Conservation (phyloP, 2,797 vertebrate species). For the Catharus ustulatus region DNA sequence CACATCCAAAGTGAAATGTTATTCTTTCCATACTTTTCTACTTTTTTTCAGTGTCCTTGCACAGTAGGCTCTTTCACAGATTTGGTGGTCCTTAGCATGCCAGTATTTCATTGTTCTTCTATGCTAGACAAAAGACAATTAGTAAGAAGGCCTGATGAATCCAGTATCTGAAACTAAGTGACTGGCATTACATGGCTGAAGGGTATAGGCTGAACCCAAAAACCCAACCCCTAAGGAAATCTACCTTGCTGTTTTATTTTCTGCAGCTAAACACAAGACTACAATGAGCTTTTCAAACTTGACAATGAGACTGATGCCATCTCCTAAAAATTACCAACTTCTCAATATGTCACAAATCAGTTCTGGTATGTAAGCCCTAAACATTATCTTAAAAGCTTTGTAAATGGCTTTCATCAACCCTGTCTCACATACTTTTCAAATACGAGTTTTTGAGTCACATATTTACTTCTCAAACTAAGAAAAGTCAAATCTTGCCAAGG, state of each 20-base stretch:
- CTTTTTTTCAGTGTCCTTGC: neutral
- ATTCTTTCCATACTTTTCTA: neutral
- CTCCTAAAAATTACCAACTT: neutral
- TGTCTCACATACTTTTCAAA: neutral
- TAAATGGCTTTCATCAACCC: neutral
- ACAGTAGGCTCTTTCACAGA: neutral
- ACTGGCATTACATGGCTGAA: neutral
- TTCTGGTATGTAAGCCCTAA: neutral
- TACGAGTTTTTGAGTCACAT: neutral
- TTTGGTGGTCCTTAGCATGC: neutral
- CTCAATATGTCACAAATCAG: neutral
- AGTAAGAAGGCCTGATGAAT: neutral
- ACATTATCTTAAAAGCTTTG: neutral
- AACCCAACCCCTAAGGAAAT: neutral
- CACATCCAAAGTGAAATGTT: neutral
- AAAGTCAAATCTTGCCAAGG: neutral
- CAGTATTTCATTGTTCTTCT: neutral
- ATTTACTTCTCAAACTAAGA: neutral
- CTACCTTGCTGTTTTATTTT: neutral
- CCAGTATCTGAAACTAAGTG: neutral
- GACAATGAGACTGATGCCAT: neutral
- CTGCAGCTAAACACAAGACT: neutral
- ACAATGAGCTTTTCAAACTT: neutral
- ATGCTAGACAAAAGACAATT: neutral
- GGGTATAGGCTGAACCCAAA: neutral